A percentile compares a stretch with the other conserved stretches of the same genome.
Evolutionary conservation across 2,888 invertebrate species (phyloP).

Genomic region (Cecidostiba fungosa): DNA sequence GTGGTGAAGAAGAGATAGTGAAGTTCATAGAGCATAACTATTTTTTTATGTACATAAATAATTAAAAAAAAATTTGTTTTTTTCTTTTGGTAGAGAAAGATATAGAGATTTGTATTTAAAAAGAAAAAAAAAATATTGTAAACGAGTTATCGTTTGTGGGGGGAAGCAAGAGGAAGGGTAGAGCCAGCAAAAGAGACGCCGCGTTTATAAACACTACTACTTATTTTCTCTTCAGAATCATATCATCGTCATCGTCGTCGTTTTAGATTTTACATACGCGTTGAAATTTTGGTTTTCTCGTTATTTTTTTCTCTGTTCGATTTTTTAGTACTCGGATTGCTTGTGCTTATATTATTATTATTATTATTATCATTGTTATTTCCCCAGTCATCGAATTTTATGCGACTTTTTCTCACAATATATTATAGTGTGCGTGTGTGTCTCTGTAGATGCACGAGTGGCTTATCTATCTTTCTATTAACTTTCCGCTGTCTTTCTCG

Average conservation of each 20-base stretch:
- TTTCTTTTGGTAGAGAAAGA: slow-evolving; percentile 50
- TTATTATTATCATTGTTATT: slow-evolving; percentile 30
- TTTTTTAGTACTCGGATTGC: slow-evolving; percentile 31
- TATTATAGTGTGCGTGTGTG: slow-evolving; percentile 66
- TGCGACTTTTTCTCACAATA: slow-evolving; percentile 48
- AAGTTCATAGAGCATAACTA: slow-evolving; percentile 56
- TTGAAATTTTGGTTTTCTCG: slow-evolving; percentile 47
- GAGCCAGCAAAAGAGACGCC: slow-evolving; percentile 79
- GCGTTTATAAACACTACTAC: slow-evolving; percentile 65
- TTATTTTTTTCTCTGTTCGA: slow-evolving; percentile 10
- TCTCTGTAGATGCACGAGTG: slow-evolving; percentile 66
- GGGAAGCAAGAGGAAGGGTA: slow-evolving; percentile 81
- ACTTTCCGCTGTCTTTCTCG: slow-evolving; percentile 62
- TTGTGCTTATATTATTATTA: background rate
- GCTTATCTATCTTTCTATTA: slow-evolving; percentile 54
- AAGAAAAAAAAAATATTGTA: slow-evolving; percentile 55
- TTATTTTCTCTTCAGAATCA: slow-evolving; percentile 27
- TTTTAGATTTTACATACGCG: slow-evolving; percentile 43
- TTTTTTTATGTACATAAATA: slow-evolving; percentile 50
- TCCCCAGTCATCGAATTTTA: background rate
- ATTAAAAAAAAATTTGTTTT: slow-evolving; percentile 54
- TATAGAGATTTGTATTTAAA: slow-evolving; percentile 49
- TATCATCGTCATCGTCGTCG: slow-evolving; percentile 61
- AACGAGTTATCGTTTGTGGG: slow-evolving; percentile 73
- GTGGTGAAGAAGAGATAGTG: slow-evolving; percentile 60